These are phyloP conservation scores for Telmatochromis brichardi DNA, from an alignment of 2,113 vertebrate species.

Conservation along the genomic window DNA sequence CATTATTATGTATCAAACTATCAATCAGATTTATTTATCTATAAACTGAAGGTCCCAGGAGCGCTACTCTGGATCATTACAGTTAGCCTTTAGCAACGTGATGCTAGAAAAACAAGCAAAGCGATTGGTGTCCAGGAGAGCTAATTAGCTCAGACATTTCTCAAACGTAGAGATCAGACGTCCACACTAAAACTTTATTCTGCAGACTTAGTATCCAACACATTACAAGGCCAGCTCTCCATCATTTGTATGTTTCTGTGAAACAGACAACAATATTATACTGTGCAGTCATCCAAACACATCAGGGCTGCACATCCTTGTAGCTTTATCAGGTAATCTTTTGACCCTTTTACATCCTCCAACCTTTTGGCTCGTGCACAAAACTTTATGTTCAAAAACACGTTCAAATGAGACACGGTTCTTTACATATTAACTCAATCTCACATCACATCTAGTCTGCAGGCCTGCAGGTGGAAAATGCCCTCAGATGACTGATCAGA, in stretches of 20 bases:
- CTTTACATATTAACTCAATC: background rate
- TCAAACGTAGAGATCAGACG: background rate
- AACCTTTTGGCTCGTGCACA: background rate
- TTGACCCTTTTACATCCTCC: background rate
- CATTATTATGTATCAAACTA: background rate
- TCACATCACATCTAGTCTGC: background rate
- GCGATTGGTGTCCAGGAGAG: background rate
- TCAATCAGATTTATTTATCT: background rate
- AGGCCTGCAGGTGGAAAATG: background rate
- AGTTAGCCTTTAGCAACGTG: fast-evolving
- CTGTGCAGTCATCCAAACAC: background rate
- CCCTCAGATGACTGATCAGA: background rate
- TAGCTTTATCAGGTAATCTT: background rate
- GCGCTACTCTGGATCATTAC: fast-evolving
- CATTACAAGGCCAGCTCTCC: fast-evolving
- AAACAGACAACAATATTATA: background rate
- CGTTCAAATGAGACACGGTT: background rate
- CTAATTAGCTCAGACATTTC: background rate
- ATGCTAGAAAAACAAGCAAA: background rate
- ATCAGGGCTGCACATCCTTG: background rate
- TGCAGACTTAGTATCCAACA: fast-evolving
- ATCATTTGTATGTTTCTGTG: background rate
- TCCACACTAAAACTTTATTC: background rate
- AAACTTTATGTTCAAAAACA: background rate
- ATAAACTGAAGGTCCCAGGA: background rate